Evolutionary conservation across 1,140 invertebrate species (phyloP), one percentile per base, ranked within the genome.

Genomic region (Glossosoma conforme): DNA sequence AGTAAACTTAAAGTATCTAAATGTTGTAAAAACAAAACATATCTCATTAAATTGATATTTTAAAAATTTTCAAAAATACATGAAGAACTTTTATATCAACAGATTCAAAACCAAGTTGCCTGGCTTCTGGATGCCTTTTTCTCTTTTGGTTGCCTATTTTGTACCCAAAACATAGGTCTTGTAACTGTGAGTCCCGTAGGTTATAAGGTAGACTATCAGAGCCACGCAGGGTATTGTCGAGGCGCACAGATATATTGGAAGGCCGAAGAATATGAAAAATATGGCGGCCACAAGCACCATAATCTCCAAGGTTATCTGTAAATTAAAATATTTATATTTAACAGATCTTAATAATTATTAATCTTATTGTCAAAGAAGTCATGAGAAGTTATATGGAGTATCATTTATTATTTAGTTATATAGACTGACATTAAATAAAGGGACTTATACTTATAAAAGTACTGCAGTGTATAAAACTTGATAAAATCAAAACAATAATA

Each of bases 221-320:
- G 45, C 49, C 8, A 52, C 36, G 17, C 52, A 28, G 3, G 57
- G 57, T 17, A 59, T 45, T 3, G 57, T 45, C 14, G 44, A 2
- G 5, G 52, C 10, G 22, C 57, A 59, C 38, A 51, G 41, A 28
- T 28, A 15, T 20, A 59, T 30, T 38, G 57, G 57, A 33, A 55
- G 22, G 21, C 57, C 52, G 10, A 59, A 30, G 20, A 59, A 59
- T 48, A 59, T 59, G 41, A 59, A 59, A n/a, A 47, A 52, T 15
- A 59, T 44, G 10, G 57, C 57, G 4, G 57, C 43, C 25, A 52
- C 20, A 11, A 59, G 38, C 17, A 59, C 49, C 44, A 56, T 52
- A n/a, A 55, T 21, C 50, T 59, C 52, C n/a, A 59, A 14, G 25
- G 47, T 49, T 17, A 51, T 35, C 58, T 60, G 33, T 22, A 54